Evolutionary conservation across 2,888 invertebrate species (phyloP).

Genomic region (Tetranychus piercei): DNA sequence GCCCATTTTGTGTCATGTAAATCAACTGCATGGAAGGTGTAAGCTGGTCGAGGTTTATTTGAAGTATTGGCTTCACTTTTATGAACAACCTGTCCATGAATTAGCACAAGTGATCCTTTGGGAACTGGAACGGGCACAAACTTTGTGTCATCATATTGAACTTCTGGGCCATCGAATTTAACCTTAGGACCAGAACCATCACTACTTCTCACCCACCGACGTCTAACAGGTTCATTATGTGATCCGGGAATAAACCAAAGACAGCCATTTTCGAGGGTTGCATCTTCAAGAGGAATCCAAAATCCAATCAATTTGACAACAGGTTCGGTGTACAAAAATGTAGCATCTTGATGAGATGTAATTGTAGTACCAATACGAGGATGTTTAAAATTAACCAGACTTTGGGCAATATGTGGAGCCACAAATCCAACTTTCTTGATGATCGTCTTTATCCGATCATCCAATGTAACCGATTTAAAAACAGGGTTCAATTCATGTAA

Average conservation of each 20-base stretch:
- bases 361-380: slow-evolving; percentile 57
- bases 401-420: slow-evolving; percentile 72
- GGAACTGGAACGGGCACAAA: slow-evolving; percentile 60
- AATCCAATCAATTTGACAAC: slow-evolving; percentile 55
- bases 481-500: slow-evolving; percentile 59
- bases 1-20: slow-evolving; percentile 53
- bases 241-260: slow-evolving; percentile 79
- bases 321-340: slow-evolving; percentile 69
- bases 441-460: slow-evolving; percentile 56
- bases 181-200: slow-evolving; percentile 35
- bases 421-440: slow-evolving; percentile 44
- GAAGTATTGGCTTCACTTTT: slow-evolving; percentile 73
- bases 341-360: slow-evolving; percentile 48
- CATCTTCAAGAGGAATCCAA: slow-evolving; percentile 91
- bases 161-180: slow-evolving; percentile 48
- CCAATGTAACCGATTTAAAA: slow-evolving; percentile 64
- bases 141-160: slow-evolving; percentile 43
- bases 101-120: slow-evolving; percentile 68
- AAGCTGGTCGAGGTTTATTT: slow-evolving; percentile 63
- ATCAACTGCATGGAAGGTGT: slow-evolving; percentile 86
- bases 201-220: slow-evolving; percentile 45
- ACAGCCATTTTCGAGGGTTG: slow-evolving; percentile 80
- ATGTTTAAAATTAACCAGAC: slow-evolving; percentile 96
- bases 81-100: slow-evolving; percentile 84
- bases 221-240: slow-evolving; percentile 53